A percentile compares a stretch with the other conserved stretches of the same genome.
These are phyloP conservation scores for Cossypha dichroa DNA, from an alignment of 2,797 vertebrate species.

Conservation along the genomic window DNA sequence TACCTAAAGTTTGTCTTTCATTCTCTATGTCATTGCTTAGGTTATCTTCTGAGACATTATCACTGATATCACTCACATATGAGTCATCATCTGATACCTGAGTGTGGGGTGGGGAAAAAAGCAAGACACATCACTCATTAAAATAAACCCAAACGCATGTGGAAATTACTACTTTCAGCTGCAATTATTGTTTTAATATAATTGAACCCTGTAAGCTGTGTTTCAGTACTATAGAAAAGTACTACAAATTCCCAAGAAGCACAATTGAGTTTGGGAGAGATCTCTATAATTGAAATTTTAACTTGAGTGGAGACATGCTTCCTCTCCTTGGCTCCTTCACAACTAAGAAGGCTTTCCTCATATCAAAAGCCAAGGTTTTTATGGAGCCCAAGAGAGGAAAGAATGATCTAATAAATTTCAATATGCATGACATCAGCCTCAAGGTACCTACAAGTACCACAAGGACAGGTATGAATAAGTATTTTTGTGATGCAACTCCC, in stretches of 20 bases:
- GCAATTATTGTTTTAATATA: neutral
- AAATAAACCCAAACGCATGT: neutral
- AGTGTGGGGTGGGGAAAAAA: constrained; percentile 11
- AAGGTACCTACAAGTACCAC: neutral
- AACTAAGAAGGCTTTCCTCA: neutral
- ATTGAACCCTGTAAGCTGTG: neutral
- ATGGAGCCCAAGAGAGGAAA: neutral
- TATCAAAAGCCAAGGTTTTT: neutral
- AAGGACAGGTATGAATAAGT: neutral
- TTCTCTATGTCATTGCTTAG: constrained; percentile 88
- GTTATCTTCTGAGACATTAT: constrained; percentile 95
- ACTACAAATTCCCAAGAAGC: neutral
- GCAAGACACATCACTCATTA: neutral
- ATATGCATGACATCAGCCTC: neutral
- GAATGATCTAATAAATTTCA: neutral
- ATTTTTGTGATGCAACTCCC: neutral
- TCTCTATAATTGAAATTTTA: neutral
- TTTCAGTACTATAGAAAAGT: neutral
- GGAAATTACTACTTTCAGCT: neutral
- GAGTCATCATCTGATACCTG: constrained; percentile 96
- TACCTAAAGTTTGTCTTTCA: constrained; percentile 82
- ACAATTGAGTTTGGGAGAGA: neutral
- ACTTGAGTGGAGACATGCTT: neutral
- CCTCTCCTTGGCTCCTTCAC: neutral
- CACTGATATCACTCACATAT: constrained; percentile 95